These are phyloP conservation scores for Asteroscopus sphinx DNA, from an alignment of 2,888 invertebrate species.

Conservation along the genomic window DNA sequence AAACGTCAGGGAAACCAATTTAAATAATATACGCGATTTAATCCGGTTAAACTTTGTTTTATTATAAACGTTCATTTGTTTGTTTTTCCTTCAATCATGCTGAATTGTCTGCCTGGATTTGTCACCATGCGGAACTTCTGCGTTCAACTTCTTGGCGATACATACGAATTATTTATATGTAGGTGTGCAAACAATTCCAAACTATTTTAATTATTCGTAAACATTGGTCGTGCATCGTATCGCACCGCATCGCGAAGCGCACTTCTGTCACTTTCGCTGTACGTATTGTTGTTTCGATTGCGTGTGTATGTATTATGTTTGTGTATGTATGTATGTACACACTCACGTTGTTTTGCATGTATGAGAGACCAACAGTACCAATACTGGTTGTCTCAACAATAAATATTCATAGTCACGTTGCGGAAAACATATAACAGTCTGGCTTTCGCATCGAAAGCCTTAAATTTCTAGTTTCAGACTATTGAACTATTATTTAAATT, in stretches of 20 bases:
- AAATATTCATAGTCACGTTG: too few relatives aligned
- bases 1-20: too few relatives aligned
- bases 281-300: conserved; percentile 23
- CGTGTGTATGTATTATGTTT: conserved; percentile 1
- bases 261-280: conserved; percentile 2
- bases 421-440: too few relatives aligned
- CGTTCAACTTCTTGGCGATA: not conserved
- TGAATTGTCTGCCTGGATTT: not conserved
- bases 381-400: not conserved
- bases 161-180: conserved; percentile 62
- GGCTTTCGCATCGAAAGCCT: too few relatives aligned
- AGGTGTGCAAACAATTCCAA: conserved; percentile 65
- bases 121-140: conserved; percentile 22
- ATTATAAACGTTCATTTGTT: too few relatives aligned
- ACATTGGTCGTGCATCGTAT: conserved; percentile 59
- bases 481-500: too few relatives aligned
- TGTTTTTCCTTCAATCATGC: too few relatives aligned
- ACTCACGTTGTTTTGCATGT: conserved; percentile 4
- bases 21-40: too few relatives aligned
- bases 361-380: too few relatives aligned
- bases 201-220: conserved; percentile 82
- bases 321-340: conserved; percentile 2
- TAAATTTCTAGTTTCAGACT: too few relatives aligned
- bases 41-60: too few relatives aligned
- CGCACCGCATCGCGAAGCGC: conserved; percentile 11